Percentiles rank a stretch among this genome's conserved stretches.
These are phyloP conservation scores for Pristionchus entomophagus DNA, from an alignment of 2,888 invertebrate species.

Conservation along the genomic window DNA sequence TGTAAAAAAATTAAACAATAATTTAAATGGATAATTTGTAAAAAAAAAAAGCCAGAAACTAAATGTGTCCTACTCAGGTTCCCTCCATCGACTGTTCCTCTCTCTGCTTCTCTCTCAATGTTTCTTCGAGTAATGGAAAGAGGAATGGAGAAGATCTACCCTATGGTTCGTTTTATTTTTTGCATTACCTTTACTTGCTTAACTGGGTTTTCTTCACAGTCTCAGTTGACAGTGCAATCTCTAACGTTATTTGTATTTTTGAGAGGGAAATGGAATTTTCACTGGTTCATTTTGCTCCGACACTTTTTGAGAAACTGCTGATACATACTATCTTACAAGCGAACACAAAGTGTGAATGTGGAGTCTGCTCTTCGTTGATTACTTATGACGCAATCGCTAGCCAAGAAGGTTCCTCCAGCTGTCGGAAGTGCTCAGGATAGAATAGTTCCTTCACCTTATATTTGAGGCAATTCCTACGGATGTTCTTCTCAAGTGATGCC, in stretches of 20 bases:
- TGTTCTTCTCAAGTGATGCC: background rate
- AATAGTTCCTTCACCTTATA: background rate
- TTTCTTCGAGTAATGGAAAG: background rate
- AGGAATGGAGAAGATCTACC: background rate
- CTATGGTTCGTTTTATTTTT: background rate
- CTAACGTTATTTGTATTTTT: background rate
- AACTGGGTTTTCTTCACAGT: background rate
- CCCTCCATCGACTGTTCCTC: background rate
- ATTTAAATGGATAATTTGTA: too few relatives aligned
- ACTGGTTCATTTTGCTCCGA: too few relatives aligned
- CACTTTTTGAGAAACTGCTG: too few relatives aligned
- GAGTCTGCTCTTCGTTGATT: too few relatives aligned
- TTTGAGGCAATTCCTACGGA: background rate
- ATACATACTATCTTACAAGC: too few relatives aligned
- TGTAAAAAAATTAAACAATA: too few relatives aligned
- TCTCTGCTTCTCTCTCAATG: constrained; percentile 23
- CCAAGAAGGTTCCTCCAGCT: too few relatives aligned
- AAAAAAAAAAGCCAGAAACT: too few relatives aligned
- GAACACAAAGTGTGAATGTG: too few relatives aligned
- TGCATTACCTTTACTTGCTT: background rate
- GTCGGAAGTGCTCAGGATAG: too few relatives aligned
- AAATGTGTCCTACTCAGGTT: background rate
- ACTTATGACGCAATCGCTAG: too few relatives aligned
- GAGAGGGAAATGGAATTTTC: too few relatives aligned
- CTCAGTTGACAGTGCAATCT: background rate